Percentiles rank a stretch among this genome's conserved stretches.
Evolutionary conservation across 1,140 invertebrate genomes (phyloP).

Genomic region (Drosophila bifasciata): DNA sequence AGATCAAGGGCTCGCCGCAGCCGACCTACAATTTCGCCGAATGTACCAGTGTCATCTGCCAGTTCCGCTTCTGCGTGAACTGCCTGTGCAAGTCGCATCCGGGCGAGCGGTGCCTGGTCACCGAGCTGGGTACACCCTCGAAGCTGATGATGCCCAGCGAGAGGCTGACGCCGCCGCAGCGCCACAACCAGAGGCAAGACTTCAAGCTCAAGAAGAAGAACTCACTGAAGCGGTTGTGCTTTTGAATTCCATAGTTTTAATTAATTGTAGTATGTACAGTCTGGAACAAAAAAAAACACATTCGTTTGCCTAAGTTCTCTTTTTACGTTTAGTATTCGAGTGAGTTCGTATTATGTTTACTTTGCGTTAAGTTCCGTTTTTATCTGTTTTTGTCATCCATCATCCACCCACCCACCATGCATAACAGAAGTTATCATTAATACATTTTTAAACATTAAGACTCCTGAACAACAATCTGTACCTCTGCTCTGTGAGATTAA

Average conservation of each 20-base stretch:
- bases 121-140: conserved; percentile 67
- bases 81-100: conserved; percentile 63
- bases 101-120: conserved; percentile 62
- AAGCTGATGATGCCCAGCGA: conserved; percentile 68
- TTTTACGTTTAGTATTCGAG: conserved; percentile 53
- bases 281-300: conserved; percentile 20
- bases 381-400: conserved; percentile 22
- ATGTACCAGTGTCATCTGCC: conserved; percentile 56
- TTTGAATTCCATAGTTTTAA: conserved; percentile 48
- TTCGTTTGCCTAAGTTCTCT: neutral
- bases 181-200: conserved; percentile 50
- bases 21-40: conserved; percentile 51
- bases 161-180: conserved; percentile 55
- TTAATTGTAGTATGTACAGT: conserved; percentile 13
- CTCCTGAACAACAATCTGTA: conserved; percentile 36
- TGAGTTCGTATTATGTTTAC: conserved; percentile 30
- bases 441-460: conserved; percentile 36
- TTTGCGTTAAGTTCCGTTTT: conserved; percentile 15
- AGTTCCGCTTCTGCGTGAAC: conserved; percentile 62
- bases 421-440: conserved; percentile 15
- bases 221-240: conserved; percentile 68
- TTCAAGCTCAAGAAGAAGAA: conserved; percentile 64
- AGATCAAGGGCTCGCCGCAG: neutral
- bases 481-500: conserved; percentile 76
- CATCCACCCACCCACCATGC: no score